Conservation (phyloP, 2,888 invertebrate species). For the Drosophila neonasuta region DNA sequence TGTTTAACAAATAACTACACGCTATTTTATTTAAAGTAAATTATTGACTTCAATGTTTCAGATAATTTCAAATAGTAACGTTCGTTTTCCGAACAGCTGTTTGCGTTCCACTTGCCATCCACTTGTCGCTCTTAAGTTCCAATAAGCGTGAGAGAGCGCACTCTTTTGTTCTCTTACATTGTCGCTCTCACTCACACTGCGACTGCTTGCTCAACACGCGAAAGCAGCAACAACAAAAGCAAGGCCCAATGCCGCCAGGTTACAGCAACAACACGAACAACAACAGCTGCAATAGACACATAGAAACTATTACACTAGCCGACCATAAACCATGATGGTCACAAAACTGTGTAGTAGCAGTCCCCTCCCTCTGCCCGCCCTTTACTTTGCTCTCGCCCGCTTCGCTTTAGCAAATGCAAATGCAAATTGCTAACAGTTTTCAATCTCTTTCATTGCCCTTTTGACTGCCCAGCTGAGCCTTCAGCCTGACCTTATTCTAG, state of each 20-base stretch:
- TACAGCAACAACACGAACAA: conserved; percentile 48
- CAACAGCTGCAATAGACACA: conserved; percentile 48
- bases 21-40: conserved; percentile 30
- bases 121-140: conserved; percentile 39
- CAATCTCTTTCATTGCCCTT: conserved; percentile 41
- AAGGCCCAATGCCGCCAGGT: conserved; percentile 62
- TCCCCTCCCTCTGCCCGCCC: not conserved
- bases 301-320: conserved; percentile 70
- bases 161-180: conserved; percentile 10
- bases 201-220: conserved; percentile 45
- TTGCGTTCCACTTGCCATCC: conserved; percentile 28
- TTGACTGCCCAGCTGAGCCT: conserved; percentile 25
- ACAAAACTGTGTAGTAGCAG: conserved; percentile 40
- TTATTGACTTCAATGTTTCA: too few species aligned
- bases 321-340: conserved; percentile 72
- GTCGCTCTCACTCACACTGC: conserved; percentile 18
- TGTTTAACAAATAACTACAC: conserved; percentile 44
- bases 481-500: conserved; percentile 54
- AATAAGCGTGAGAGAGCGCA: conserved; percentile 10
- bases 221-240: conserved; percentile 35
- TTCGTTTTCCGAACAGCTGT: not conserved
- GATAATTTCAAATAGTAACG: conserved; percentile 9
- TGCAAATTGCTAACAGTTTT: conserved; percentile 58
- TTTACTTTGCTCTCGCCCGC: not conserved
- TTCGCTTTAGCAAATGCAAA: conserved; percentile 31